Percentiles rank a stretch among this genome's conserved stretches.
Conservation (phyloP, 1,140 invertebrate genomes). For the Apocrypta bakeri region DNA sequence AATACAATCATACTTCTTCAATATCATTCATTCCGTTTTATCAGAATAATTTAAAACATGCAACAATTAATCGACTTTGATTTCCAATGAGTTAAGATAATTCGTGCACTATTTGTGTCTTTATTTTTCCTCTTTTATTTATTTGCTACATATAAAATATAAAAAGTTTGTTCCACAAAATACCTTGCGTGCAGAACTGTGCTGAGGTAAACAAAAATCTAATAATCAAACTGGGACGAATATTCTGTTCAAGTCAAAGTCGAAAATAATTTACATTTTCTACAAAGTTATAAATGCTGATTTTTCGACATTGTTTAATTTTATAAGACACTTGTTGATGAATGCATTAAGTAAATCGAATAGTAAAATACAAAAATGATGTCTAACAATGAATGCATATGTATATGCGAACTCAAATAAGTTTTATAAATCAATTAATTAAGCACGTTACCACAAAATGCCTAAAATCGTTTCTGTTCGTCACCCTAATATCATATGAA, state of each 20-base stretch:
- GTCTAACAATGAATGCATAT: slow-evolving; percentile 2
- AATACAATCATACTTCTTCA: neutral
- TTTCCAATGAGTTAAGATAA: slow-evolving; percentile 13
- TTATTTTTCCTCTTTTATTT: slow-evolving; percentile 38
- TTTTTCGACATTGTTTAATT: slow-evolving; percentile 41
- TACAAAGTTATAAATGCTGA: slow-evolving; percentile 44
- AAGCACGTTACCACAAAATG: slow-evolving; percentile 24
- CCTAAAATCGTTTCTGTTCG: neutral
- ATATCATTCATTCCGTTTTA: neutral
- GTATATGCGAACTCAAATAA: slow-evolving; percentile 27
- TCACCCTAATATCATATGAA: slow-evolving; percentile 4
- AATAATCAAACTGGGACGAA: slow-evolving; percentile 29
- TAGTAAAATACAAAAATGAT: slow-evolving; percentile 31
- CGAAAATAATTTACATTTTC: slow-evolving; percentile 32
- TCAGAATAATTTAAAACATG: neutral
- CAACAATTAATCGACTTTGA: neutral
- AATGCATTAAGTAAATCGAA: slow-evolving; percentile 30
- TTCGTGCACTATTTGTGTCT: slow-evolving; percentile 1
- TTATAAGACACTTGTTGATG: slow-evolving; percentile 27
- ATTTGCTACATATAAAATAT: slow-evolving; percentile 51
- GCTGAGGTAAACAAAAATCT: slow-evolving; percentile 22
- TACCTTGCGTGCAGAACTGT: slow-evolving; percentile 32
- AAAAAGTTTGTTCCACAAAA: slow-evolving; percentile 43
- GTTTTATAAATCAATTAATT: slow-evolving; percentile 29
- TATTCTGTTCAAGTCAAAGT: neutral